A percentile compares a stretch with the other conserved stretches of the same genome.
phyloP scores from a whole-genome alignment of 2,888 invertebrate species.

The Drosophila nr. perissopoda region DNA sequence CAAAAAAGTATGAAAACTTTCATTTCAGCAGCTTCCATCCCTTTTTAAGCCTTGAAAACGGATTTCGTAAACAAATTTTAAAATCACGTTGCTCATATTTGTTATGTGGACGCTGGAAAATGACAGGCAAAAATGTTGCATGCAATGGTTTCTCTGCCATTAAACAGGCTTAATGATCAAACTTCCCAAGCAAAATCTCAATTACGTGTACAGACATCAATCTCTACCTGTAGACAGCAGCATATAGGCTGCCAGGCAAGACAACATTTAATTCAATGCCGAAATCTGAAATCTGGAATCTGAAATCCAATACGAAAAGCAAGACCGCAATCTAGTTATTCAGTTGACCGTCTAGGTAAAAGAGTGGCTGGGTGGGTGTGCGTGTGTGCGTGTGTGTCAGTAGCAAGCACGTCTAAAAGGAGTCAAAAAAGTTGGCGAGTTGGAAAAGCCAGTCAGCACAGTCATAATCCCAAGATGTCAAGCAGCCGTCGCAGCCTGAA shows the following conservation, averaged over 20 bases:
- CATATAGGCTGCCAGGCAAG: not conserved
- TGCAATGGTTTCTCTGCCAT: not conserved
- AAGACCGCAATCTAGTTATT: constrained; percentile 12
- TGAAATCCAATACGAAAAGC: not conserved
- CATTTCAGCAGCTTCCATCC: not conserved
- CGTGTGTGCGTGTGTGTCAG: not conserved
- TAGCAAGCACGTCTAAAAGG: not conserved
- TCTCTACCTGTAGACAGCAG: not conserved
- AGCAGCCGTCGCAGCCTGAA: constrained; percentile 41
- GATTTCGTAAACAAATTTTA: not conserved
- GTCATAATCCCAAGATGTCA: constrained; percentile 56
- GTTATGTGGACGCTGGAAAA: not conserved
- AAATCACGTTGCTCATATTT: not conserved
- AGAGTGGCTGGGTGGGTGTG: not conserved
- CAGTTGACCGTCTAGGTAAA: constrained; percentile 13
- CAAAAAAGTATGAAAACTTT: not conserved
- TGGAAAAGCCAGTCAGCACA: constrained; percentile 14
- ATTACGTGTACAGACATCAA: not conserved
- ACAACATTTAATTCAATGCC: not conserved
- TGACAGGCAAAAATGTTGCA: not conserved
- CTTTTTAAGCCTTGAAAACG: not conserved
- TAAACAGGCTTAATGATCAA: not conserved
- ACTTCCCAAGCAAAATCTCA: not conserved
- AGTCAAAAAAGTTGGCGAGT: constrained; percentile 22
- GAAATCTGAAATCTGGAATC: not conserved